Conservation (phyloP, 2,888 invertebrate genomes). For the Xestia sexstrigata region DNA sequence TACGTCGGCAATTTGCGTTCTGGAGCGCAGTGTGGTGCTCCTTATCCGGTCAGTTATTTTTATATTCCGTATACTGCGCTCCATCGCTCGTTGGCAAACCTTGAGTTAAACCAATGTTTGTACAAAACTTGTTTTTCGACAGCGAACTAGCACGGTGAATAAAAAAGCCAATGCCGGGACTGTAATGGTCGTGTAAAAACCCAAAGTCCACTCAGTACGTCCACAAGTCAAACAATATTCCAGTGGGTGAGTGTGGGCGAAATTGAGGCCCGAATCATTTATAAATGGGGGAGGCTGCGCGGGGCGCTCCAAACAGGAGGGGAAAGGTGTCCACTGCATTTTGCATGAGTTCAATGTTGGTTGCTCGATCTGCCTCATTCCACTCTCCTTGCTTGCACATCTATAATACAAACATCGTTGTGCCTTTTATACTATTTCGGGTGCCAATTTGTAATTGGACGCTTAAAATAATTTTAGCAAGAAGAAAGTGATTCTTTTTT, state of each 20-base stretch:
- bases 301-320: constrained; percentile 71
- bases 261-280: constrained; percentile 88
- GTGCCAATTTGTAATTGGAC: constrained; percentile 10
- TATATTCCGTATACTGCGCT: too few relatives aligned
- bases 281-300: constrained; percentile 80
- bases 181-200: constrained; percentile 48
- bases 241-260: constrained; percentile 77
- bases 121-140: neutral
- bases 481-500: neutral
- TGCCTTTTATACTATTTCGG: constrained; percentile 55
- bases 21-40: too few relatives aligned
- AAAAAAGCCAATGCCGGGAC: constrained; percentile 16
- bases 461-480: neutral
- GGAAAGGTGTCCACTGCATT: constrained; percentile 83
- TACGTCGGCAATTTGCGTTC: too few relatives aligned
- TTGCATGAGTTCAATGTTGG: constrained; percentile 85
- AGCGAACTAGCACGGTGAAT: constrained; percentile 21
- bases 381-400: constrained; percentile 66
- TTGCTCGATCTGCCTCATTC: constrained; percentile 75
- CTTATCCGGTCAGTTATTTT: too few relatives aligned
- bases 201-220: constrained; percentile 68
- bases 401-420: constrained; percentile 49
- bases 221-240: constrained; percentile 86
- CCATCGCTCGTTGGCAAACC: too few relatives aligned
- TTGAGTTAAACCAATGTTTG: constrained; percentile 5